Percentiles rank a stretch among this genome's conserved stretches.
Conservation (phyloP, 2,113 vertebrate genomes). For the Ptilorrhoa leucosticta region DNA sequence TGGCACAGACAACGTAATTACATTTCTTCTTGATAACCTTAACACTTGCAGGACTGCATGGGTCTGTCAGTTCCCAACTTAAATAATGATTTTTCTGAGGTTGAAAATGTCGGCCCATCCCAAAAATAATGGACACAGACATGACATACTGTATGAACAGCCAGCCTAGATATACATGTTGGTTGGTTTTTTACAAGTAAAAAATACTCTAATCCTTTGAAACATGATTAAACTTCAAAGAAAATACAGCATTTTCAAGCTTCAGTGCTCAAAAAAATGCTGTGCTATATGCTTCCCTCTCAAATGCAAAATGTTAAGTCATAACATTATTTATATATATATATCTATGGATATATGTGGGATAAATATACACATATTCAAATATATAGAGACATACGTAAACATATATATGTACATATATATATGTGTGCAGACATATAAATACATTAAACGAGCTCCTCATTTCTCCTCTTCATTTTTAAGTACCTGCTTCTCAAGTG, state of each 20-base stretch:
- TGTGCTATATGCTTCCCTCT: background rate
- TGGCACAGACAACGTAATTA: constrained; percentile 39
- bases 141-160: background rate
- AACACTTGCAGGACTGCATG: background rate
- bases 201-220: constrained; percentile 29
- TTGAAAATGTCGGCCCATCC: constrained; percentile 9
- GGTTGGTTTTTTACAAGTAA: background rate
- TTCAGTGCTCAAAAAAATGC: background rate
- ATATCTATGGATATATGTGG: background rate
- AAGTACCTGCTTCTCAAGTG: background rate
- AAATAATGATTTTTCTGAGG: constrained; percentile 36
- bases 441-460: background rate
- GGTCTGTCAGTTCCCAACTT: constrained; percentile 11
- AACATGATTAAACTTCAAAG: background rate
- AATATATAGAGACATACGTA: background rate
- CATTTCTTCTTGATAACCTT: background rate
- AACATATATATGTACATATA: no score
- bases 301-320: background rate
- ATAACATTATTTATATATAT: background rate
- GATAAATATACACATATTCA: background rate
- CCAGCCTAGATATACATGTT: background rate
- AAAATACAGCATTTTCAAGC: background rate
- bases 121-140: constrained; percentile 31
- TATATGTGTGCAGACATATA: background rate
- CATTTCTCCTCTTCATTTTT: background rate